Evolutionary conservation across 2,888 invertebrate species (phyloP), one percentile per base, ranked within the genome.

Genomic region (Drosophila birchii): DNA sequence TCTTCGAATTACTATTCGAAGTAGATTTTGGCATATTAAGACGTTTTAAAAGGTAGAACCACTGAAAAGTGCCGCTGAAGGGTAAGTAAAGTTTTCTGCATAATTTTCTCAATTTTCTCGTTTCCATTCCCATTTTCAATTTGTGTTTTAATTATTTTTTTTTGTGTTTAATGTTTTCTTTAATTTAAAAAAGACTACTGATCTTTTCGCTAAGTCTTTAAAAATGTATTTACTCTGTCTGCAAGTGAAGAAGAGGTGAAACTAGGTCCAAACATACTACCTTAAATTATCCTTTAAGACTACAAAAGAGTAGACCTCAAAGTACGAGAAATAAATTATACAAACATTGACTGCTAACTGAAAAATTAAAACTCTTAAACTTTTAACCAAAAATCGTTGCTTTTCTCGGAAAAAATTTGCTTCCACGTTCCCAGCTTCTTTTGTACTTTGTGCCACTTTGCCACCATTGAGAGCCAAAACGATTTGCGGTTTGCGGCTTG

Each of bases 401-500:
- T 18, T 29, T 18, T 18, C 39, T 29, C 12, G 12, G n/a, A 14
- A 18, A 29, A 29, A 56, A 6, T 41, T 20, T 20, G 12, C 11
- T 18, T 7, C 1, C 55, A 16, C 18, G 5, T 43, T 34, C 14
- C n/a, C 23, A 26, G 45, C 9, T 16, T 26, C 47, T 53, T 59
- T 59, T 51, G 20, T 54, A 14, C 20, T 39, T 54, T 54, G 38
- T 39, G 29, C 26, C 4, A 26, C 26, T 26, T 12, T 20, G 34
- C 8, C 36, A 45, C 45, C n/a, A 20, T 14, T n/a, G 20, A 5
- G 9, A 60, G n/a, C 20, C 29, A 53, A 62, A 45, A 38, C 45
- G 38, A 20, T 59, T 45, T 59, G 62, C 38, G 62, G 62, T 44
- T 29, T 55, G 57, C n/a, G 36, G 38, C 14, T 32, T 18, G 14